These are phyloP conservation scores for Bovichtus diacanthus DNA, from an alignment of 2,797 vertebrate species.

Conservation along the genomic window DNA sequence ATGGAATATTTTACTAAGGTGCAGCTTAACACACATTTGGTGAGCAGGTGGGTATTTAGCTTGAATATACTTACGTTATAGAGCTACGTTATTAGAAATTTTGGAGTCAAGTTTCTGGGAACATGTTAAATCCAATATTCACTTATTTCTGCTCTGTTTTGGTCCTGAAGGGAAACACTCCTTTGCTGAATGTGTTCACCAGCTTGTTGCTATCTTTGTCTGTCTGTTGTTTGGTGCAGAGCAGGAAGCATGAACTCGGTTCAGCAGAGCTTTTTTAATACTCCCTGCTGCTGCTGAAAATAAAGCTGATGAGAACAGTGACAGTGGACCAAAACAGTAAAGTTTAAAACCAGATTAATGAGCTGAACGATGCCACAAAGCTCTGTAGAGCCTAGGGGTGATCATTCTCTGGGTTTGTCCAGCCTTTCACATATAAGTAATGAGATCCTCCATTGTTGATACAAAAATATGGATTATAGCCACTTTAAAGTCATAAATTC, in stretches of 20 bases:
- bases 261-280: background rate
- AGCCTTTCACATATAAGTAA: background rate
- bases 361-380: background rate
- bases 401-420: background rate
- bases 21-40: background rate
- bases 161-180: background rate
- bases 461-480: background rate
- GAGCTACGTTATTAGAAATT: background rate
- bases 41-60: background rate
- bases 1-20: background rate
- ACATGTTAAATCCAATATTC: background rate
- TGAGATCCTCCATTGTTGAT: background rate
- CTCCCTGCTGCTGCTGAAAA: background rate
- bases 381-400: background rate
- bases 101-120: background rate
- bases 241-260: background rate
- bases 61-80: no score
- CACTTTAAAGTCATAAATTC: background rate
- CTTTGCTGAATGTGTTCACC: background rate
- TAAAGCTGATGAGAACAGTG: background rate
- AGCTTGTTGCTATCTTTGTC: background rate
- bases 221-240: background rate
- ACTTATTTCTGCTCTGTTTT: background rate
- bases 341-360: background rate
- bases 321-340: background rate